Percentiles rank a stretch among this genome's conserved stretches.
Evolutionary conservation across 1,140 invertebrate genomes (phyloP).

Genomic region (Drosophila pectinifera): DNA sequence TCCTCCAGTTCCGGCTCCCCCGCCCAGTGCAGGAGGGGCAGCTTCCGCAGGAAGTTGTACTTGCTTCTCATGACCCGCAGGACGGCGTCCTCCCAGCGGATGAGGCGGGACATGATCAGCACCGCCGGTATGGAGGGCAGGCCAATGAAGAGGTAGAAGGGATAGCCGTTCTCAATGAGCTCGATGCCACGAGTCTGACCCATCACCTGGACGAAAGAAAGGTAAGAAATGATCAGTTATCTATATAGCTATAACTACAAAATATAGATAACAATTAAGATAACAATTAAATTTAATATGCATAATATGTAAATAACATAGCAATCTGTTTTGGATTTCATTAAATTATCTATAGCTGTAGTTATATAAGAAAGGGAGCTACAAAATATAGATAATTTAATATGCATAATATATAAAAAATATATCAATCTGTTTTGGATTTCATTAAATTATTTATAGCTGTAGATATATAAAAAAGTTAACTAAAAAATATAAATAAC

Average conservation of each 20-base stretch:
- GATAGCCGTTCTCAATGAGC: conserved; percentile 97
- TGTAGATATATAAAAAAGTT: too few relatives aligned
- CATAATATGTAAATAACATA: too few relatives aligned
- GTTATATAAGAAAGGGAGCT: too few relatives aligned
- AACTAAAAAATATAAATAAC: too few relatives aligned
- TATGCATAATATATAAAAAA: too few relatives aligned
- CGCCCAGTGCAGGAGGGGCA: conserved; percentile 75
- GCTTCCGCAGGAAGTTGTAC: conserved; percentile 89
- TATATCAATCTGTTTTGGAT: too few relatives aligned
- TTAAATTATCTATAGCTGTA: too few relatives aligned
- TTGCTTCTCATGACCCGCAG: conserved; percentile 88
- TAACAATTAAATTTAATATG: too few relatives aligned
- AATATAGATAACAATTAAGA: neutral
- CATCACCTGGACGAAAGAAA: conserved; percentile 88
- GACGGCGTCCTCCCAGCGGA: conserved; percentile 97
- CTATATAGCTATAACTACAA: too few relatives aligned
- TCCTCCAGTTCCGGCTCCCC: neutral
- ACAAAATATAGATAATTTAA: too few relatives aligned
- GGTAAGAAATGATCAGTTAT: neutral
- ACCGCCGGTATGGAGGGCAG: conserved; percentile 96
- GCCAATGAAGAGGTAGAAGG: conserved; percentile 94
- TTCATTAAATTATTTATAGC: too few relatives aligned
- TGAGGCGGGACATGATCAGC: conserved; percentile 94
- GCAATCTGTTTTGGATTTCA: too few relatives aligned
- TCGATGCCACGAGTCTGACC: conserved; percentile 95